Evolutionary conservation across 2,797 vertebrate genomes (phyloP).

Genomic region (Nannoperca australis): DNA sequence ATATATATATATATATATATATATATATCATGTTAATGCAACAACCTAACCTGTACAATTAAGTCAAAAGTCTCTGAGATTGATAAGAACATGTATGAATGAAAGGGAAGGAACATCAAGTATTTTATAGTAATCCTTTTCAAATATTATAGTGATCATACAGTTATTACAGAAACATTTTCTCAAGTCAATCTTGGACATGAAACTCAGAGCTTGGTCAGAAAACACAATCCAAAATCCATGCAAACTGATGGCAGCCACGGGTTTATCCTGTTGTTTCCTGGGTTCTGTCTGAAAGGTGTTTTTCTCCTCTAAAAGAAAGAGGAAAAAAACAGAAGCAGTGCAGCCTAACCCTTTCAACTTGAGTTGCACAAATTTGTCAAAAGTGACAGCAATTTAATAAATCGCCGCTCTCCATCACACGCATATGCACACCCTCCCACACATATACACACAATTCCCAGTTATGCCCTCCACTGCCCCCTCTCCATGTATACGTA

Average conservation of each 20-base stretch:
- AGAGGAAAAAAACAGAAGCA: conserved; percentile 59
- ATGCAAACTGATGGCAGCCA: conserved; percentile 16
- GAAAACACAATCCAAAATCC: background rate
- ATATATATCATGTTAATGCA: background rate
- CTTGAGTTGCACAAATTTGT: conserved; percentile 86
- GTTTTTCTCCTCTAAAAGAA: conserved; percentile 56
- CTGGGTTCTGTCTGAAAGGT: conserved; percentile 27
- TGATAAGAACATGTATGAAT: background rate
- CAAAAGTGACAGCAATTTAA: conserved; percentile 90
- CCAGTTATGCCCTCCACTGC: conserved; percentile 81
- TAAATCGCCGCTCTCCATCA: conserved; percentile 84
- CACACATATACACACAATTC: conserved; percentile 77
- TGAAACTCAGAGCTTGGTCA: too few species aligned
- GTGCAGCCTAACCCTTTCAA: conserved; percentile 79
- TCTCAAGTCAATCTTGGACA: conserved; percentile 16
- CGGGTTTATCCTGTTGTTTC: conserved; percentile 28
- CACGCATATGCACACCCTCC: conserved; percentile 78
- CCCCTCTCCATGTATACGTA: conserved; percentile 84
- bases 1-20: too few species aligned
- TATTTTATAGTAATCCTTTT: conserved; percentile 1
- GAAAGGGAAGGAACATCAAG: background rate
- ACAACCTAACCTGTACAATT: background rate
- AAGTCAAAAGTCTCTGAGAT: background rate
- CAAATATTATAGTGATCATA: background rate
- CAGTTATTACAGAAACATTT: conserved; percentile 3